Evolutionary conservation across 1,140 invertebrate species (phyloP).

Genomic region (Heliconius congener): DNA sequence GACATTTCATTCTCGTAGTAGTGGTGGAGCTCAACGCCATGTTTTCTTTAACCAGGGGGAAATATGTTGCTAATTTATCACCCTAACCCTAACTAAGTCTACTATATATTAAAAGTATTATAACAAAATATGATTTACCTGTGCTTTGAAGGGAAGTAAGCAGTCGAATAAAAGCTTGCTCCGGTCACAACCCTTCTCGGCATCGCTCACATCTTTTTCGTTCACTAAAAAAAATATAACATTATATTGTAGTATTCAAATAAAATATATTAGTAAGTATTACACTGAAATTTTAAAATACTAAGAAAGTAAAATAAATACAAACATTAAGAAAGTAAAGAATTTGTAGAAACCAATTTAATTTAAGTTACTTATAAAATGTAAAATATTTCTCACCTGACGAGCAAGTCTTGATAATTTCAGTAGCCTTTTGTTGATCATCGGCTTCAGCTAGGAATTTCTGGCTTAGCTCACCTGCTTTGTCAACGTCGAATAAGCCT

Average conservation of each 20-base stretch:
- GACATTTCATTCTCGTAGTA: too few relatives aligned
- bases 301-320: too few relatives aligned
- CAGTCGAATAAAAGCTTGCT: conserved; percentile 12
- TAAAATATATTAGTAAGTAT: too few relatives aligned
- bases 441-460: conserved; percentile 3
- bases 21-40: too few relatives aligned
- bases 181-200: background rate
- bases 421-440: conserved; percentile 11
- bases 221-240: background rate
- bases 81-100: too few relatives aligned
- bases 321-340: too few relatives aligned
- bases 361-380: background rate
- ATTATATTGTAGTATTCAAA: too few relatives aligned
- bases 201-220: background rate
- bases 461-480: conserved; percentile 4
- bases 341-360: too few relatives aligned
- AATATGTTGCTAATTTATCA: too few relatives aligned
- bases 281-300: too few relatives aligned
- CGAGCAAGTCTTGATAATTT: conserved; percentile 4
- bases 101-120: background rate
- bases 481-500: background rate
- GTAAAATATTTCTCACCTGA: background rate
- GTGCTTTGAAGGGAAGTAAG: background rate
- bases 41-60: too few relatives aligned
- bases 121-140: background rate